Evolutionary conservation across 2,113 vertebrate genomes (phyloP).

Genomic region (Casuarius casuarius): DNA sequence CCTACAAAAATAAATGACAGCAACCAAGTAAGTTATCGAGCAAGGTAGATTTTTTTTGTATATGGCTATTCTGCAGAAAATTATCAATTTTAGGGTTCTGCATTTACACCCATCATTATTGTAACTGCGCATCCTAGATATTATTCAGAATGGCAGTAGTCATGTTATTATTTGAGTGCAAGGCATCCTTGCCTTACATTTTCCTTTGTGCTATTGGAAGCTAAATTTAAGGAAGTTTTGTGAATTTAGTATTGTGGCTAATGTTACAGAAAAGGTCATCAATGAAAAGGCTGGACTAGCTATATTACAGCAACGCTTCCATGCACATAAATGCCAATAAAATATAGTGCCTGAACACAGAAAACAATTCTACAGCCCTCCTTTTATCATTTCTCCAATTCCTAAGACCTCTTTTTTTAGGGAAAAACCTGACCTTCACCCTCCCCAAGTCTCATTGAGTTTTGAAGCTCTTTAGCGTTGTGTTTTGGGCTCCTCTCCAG

Average conservation of each 20-base stretch:
- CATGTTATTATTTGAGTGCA: background rate
- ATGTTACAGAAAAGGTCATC: conserved; percentile 30
- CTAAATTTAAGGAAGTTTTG: background rate
- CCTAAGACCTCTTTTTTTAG: background rate
- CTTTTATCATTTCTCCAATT: background rate
- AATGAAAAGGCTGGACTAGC: background rate
- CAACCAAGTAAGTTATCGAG: background rate
- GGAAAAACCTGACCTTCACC: background rate
- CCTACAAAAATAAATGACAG: background rate
- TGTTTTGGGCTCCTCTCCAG: background rate
- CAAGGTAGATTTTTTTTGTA: background rate
- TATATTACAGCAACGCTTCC: background rate
- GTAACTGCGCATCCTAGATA: background rate
- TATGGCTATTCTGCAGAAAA: background rate
- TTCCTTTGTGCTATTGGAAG: background rate
- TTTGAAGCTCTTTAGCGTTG: background rate
- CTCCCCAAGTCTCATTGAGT: background rate
- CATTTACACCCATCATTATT: background rate
- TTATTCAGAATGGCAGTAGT: background rate
- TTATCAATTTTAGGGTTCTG: background rate
- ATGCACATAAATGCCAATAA: background rate
- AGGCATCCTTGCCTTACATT: background rate
- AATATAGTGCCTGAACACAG: background rate
- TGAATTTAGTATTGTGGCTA: background rate
- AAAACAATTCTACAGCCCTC: background rate